A percentile compares a stretch with the other conserved stretches of the same genome.
phyloP scores from a whole-genome alignment of 2,888 invertebrate genomes.

The Sinhomidia bicolor region DNA sequence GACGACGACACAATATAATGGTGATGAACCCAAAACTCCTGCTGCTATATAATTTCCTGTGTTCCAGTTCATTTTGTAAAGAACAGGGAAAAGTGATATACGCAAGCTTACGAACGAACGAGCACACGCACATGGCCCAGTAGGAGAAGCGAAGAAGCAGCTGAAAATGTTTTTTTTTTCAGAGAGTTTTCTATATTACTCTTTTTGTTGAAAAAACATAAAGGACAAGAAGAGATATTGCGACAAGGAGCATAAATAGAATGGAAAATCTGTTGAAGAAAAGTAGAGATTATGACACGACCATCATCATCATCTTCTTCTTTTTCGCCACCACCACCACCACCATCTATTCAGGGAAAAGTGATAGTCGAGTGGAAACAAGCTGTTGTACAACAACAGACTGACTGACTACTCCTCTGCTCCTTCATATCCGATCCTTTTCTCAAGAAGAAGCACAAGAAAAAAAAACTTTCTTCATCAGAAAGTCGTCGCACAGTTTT shows the following conservation, averaged over 20 bases:
- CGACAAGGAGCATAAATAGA: neutral
- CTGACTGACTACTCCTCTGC: neutral
- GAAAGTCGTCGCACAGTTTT: neutral
- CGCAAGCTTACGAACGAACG: no score
- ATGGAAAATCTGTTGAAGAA: constrained; percentile 14
- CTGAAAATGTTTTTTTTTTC: neutral
- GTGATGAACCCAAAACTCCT: constrained; percentile 35
- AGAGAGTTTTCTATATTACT: no score
- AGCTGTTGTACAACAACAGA: constrained; percentile 22
- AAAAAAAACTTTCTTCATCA: neutral
- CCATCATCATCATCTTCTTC: neutral
- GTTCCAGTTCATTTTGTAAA: neutral
- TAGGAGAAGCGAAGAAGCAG: no score
- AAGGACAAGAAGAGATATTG: neutral
- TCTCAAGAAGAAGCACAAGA: no score
- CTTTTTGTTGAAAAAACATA: neutral
- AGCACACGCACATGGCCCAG: no score
- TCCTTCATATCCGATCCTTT: neutral
- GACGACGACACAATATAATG: neutral
- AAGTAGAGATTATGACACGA: constrained; percentile 19
- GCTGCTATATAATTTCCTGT: constrained; percentile 39
- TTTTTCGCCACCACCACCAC: neutral
- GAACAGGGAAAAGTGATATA: neutral
- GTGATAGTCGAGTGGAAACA: constrained; percentile 14
- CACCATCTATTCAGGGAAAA: neutral